phyloP scores from a whole-genome alignment of 2,797 vertebrate species.

The Gephyroberyx darwinii region DNA sequence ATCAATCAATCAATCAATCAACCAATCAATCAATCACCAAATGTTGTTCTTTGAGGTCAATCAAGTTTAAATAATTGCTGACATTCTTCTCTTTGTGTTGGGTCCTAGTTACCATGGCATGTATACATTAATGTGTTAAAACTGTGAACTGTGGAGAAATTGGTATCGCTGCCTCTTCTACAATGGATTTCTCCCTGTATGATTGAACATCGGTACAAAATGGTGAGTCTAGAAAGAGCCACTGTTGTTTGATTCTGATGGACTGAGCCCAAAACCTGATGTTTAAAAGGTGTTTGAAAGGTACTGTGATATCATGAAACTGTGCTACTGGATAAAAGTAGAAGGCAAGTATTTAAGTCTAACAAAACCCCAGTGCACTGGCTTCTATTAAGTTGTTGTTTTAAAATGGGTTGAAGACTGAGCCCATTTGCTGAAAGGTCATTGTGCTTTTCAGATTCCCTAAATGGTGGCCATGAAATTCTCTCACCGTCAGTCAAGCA shows the following conservation, averaged over 20 bases:
- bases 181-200: too few species aligned
- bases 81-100: not conserved
- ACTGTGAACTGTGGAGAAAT: constrained; percentile 14
- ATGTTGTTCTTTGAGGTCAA: not conserved
- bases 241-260: too few species aligned
- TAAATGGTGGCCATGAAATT: constrained; percentile 18
- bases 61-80: not conserved
- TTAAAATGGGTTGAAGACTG: constrained; percentile 6
- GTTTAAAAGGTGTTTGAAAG: too few species aligned
- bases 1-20: too few species aligned
- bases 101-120: not conserved
- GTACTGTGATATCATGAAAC: too few species aligned
- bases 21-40: not conserved
- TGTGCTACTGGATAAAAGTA: not conserved
- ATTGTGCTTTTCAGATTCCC: constrained; percentile 18
- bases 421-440: constrained; percentile 38
- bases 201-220: too few species aligned
- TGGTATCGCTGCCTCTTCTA: too few species aligned
- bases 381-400: constrained; percentile 51
- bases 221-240: too few species aligned
- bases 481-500: constrained; percentile 10
- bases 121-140: constrained; percentile 33
- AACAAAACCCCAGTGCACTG: not conserved
- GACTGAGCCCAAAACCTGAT: too few species aligned
- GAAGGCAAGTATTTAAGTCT: not conserved